These are phyloP conservation scores for Ophion slaviceki DNA, from an alignment of 2,888 invertebrate genomes.

Conservation along the genomic window DNA sequence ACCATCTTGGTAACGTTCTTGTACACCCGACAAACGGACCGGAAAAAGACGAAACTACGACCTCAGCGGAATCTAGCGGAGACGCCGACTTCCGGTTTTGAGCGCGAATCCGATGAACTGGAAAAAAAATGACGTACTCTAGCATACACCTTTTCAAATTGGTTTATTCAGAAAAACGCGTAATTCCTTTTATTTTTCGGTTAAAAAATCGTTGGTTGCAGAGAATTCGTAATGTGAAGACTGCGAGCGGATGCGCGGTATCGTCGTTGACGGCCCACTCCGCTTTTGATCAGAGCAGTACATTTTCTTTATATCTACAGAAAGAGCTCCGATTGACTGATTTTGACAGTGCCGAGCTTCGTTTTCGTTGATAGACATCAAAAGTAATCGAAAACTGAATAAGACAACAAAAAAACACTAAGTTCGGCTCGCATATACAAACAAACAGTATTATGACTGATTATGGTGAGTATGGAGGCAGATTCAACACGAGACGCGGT, in stretches of 20 bases:
- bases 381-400: constrained; percentile 16
- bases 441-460: constrained; percentile 26
- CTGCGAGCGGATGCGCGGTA: not conserved
- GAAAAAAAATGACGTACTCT: not conserved
- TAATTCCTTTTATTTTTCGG: not conserved
- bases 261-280: not conserved
- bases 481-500: constrained; percentile 30
- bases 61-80: constrained; percentile 30
- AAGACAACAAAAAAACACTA: not conserved
- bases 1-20: constrained; percentile 72
- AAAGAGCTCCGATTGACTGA: not conserved
- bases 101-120: constrained; percentile 31
- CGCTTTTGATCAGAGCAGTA: constrained; percentile 6
- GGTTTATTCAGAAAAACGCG: not conserved
- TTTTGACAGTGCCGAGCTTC: constrained; percentile 20
- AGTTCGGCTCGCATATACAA: not conserved
- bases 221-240: not conserved
- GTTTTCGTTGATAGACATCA: not conserved
- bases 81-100: constrained; percentile 50
- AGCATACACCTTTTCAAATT: not conserved
- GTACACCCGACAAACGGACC: constrained; percentile 68
- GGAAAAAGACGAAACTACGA: constrained; percentile 69
- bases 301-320: not conserved
- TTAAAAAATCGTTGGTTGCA: not conserved
- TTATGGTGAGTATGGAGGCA: constrained; percentile 18